Conservation (phyloP, 64 coral and sea anemone species). For the Acropora tenuis region DNA sequence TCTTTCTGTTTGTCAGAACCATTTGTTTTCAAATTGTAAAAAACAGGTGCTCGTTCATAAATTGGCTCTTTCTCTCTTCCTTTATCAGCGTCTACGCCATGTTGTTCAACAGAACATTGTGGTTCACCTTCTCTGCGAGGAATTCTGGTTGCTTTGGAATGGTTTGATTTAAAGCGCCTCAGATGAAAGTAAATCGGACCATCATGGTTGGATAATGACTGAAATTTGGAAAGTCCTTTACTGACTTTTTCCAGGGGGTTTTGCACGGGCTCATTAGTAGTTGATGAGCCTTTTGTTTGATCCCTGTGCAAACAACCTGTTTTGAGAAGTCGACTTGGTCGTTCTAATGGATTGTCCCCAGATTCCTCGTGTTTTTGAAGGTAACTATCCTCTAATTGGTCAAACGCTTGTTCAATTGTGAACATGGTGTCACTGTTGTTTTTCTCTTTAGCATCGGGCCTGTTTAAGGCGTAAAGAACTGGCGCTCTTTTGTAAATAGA, state of each 20-base stretch:
- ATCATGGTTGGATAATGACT: not conserved
- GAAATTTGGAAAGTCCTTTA: not conserved
- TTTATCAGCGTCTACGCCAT: not conserved
- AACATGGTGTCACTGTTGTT: not conserved
- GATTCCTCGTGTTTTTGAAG: not conserved
- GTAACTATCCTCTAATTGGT: not conserved
- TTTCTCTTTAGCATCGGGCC: not conserved
- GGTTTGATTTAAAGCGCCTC: not conserved
- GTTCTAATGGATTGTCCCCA: not conserved
- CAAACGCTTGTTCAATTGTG: constrained; percentile 13
- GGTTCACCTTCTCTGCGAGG: not conserved
- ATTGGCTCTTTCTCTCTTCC: not conserved
- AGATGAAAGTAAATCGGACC: not conserved
- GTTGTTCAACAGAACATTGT: not conserved
- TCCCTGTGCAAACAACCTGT: not conserved
- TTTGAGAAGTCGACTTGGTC: not conserved
- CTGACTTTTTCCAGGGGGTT: not conserved
- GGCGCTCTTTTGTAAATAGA: not conserved
- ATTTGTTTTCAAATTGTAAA: not conserved
- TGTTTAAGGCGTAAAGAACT: not conserved
- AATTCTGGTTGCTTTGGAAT: constrained; percentile 12
- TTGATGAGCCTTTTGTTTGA: not conserved
- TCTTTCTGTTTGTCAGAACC: not conserved
- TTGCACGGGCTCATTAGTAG: not conserved
- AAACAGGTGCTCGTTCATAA: not conserved